Conservation (phyloP, 1,140 invertebrate genomes). For the Trichomalopsis sarcophagae region DNA sequence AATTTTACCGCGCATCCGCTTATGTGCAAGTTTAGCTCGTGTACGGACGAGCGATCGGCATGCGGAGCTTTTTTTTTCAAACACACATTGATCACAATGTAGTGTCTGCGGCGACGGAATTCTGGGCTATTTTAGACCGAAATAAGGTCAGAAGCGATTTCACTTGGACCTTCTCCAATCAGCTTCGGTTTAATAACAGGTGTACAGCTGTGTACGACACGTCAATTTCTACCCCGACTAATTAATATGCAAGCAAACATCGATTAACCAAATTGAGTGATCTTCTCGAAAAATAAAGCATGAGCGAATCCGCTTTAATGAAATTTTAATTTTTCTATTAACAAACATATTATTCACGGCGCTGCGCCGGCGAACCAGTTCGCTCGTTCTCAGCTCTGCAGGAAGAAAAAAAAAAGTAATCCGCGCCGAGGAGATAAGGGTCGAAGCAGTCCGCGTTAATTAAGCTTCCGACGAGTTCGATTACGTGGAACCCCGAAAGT, state of each 20-base stretch:
- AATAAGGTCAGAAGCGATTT: conserved; percentile 49
- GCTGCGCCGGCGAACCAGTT: not conserved
- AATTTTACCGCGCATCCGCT: too few relatives aligned
- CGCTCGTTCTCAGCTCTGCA: not conserved
- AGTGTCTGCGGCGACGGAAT: conserved; percentile 5
- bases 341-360: not conserved
- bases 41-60: not conserved
- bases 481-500: not conserved
- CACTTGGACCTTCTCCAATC: conserved; percentile 50
- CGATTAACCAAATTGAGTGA: conserved; percentile 16
- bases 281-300: not conserved
- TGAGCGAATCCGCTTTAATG: not conserved
- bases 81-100: conserved; percentile 1
- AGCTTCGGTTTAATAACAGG: conserved; percentile 42
- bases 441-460: conserved; percentile 1
- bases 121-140: conserved; percentile 32
- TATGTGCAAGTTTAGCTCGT: too few relatives aligned
- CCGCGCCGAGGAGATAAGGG: not conserved
- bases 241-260: not conserved
- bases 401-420: not conserved
- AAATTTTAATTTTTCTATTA: conserved; percentile 12
- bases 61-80: conserved; percentile 2
- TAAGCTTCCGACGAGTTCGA: conserved; percentile 1
- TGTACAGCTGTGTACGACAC: not conserved
- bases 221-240: not conserved